Percentiles rank a stretch among this genome's conserved stretches.
Conservation (phyloP, 2,797 vertebrate genomes). For the Hylomyscus alleni region DNA sequence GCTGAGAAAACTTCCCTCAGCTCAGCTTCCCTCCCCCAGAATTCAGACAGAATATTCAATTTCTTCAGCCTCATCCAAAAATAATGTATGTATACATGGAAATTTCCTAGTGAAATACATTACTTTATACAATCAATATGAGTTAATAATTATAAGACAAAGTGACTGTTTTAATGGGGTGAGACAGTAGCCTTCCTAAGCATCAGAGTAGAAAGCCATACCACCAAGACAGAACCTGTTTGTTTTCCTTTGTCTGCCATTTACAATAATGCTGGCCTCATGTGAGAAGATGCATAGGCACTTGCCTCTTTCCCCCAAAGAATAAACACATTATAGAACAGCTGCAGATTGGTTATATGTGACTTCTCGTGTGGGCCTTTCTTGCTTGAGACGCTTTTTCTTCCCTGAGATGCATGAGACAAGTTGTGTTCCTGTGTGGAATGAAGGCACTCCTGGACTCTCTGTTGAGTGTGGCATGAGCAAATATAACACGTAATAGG, state of each 20-base stretch:
- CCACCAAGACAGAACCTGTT: neutral
- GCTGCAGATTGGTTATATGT: neutral
- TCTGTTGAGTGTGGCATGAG: conserved; percentile 12
- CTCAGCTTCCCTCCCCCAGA: neutral
- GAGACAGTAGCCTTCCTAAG: neutral
- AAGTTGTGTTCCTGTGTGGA: neutral
- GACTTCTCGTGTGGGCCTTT: neutral
- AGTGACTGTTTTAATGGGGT: neutral
- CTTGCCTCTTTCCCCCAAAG: neutral
- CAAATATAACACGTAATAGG: conserved; percentile 55
- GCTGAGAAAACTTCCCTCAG: neutral
- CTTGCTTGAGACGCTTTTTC: neutral
- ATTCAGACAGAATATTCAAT: neutral
- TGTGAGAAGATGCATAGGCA: conserved; percentile 21
- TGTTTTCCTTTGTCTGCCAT: neutral
- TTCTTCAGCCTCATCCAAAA: conserved; percentile 26
- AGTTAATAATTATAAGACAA: neutral
- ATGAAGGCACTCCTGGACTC: neutral
- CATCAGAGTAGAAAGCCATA: neutral
- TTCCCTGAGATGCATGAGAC: neutral
- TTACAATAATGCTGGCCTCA: neutral
- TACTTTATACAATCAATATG: neutral
- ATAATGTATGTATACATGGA: neutral
- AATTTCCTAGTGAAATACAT: neutral
- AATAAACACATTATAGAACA: conserved; percentile 4